Evolutionary conservation across 2,888 invertebrate genomes (phyloP).

Genomic region (Drosophila dives): DNA sequence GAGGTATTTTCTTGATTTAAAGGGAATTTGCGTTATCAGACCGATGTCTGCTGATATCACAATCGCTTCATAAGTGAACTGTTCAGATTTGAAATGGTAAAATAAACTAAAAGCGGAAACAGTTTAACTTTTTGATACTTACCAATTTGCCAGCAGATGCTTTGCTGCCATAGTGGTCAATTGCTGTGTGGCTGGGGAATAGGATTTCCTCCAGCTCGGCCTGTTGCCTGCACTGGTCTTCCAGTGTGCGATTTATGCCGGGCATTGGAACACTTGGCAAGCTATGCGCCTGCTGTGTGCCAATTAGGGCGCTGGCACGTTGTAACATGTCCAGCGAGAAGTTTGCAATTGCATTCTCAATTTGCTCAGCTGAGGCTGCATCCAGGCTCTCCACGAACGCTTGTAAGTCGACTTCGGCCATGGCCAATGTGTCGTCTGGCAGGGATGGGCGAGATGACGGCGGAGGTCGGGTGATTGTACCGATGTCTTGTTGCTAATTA

Average conservation of each 20-base stretch:
- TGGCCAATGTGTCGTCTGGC: conserved; percentile 18
- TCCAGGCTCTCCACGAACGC: conserved; percentile 72
- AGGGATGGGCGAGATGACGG: not conserved
- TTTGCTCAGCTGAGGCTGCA: conserved; percentile 55
- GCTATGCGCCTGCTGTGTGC: conserved; percentile 53
- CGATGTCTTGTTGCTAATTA: conserved; percentile 5
- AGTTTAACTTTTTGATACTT: conserved; percentile 16
- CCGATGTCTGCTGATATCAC: not conserved
- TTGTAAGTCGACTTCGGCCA: conserved; percentile 72
- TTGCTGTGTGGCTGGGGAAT: conserved; percentile 5
- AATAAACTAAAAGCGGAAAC: not conserved
- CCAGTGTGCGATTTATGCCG: conserved; percentile 69
- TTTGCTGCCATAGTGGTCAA: conserved; percentile 4
- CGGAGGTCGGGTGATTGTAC: not conserved
- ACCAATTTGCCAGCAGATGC: conserved; percentile 37
- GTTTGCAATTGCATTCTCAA: conserved; percentile 74
- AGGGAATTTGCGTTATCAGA: conserved; percentile 7
- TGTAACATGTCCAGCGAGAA: conserved; percentile 76
- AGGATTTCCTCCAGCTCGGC: conserved; percentile 50
- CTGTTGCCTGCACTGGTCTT: conserved; percentile 67
- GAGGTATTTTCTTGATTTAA: conserved; percentile 1
- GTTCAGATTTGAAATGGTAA: not conserved
- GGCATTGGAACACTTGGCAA: conserved; percentile 20
- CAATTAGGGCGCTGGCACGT: conserved; percentile 71
- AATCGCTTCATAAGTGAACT: conserved; percentile 1